Evolutionary conservation across 2,113 vertebrate genomes (phyloP).

Genomic region (Rallus limicola): DNA sequence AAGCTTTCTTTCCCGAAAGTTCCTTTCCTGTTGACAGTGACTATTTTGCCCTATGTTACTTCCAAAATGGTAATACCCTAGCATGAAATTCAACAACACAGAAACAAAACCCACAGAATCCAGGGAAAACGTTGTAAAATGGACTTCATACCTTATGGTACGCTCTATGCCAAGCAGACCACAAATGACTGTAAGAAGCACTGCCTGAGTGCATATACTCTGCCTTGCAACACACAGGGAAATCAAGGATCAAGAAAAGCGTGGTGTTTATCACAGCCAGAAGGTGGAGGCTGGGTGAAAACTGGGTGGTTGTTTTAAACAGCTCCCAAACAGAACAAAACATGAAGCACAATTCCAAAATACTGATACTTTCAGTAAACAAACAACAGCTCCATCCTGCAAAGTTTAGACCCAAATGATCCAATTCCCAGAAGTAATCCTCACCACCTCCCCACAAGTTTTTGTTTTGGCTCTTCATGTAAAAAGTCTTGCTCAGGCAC

Average conservation of each 20-base stretch:
- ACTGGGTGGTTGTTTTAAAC: neutral
- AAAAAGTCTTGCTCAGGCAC: neutral
- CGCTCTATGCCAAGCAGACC: neutral
- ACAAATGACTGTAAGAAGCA: neutral
- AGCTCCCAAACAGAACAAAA: conserved; percentile 20
- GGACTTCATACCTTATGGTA: neutral
- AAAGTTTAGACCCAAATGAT: neutral
- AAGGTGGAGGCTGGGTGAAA: neutral
- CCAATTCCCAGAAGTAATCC: neutral
- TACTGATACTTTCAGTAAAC: neutral
- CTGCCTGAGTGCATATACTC: neutral
- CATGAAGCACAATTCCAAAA: neutral
- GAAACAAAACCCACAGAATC: neutral
- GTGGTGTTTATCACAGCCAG: neutral
- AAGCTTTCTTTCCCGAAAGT: neutral
- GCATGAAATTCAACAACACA: neutral
- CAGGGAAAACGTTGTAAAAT: neutral
- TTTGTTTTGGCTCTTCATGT: neutral
- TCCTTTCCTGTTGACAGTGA: neutral
- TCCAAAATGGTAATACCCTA: neutral
- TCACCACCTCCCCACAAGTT: neutral
- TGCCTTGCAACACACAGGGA: neutral
- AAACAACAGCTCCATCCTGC: neutral
- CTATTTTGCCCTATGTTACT: neutral
- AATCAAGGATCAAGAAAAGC: neutral